Percentiles rank a stretch among this genome's conserved stretches.
Conservation (phyloP, 2,888 invertebrate genomes). For the Acanthopleura granulata region DNA sequence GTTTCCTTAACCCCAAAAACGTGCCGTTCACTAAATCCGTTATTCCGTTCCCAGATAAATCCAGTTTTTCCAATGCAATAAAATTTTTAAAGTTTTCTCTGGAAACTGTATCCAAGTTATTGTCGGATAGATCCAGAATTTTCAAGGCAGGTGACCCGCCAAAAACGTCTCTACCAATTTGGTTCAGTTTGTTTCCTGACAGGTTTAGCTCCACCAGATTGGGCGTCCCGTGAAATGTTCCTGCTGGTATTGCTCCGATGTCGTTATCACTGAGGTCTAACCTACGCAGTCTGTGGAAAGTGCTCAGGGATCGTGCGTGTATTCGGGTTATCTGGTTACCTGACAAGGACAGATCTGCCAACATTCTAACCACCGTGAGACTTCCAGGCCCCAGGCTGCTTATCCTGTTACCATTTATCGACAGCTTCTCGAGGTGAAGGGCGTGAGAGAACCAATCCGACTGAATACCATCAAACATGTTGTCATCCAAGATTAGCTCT, state of each 20-base stretch:
- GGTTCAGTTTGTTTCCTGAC: neutral
- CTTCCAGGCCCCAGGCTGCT: neutral
- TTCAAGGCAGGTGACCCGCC: neutral
- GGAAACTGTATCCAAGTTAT: conserved; percentile 2
- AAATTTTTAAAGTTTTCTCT: neutral
- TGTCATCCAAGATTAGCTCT: conserved; percentile 1
- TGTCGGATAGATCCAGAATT: conserved; percentile 9
- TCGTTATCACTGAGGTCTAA: conserved; percentile 5
- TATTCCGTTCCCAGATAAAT: conserved; percentile 8
- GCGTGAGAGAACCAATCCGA: conserved; percentile 1
- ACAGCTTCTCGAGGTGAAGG: neutral
- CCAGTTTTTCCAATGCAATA: neutral
- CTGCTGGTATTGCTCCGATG: neutral
- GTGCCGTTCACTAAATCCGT: neutral
- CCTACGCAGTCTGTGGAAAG: neutral
- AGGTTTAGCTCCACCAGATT: neutral
- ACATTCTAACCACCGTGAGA: neutral
- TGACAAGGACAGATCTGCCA: conserved; percentile 11
- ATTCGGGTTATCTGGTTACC: conserved; percentile 2
- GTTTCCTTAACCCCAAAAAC: neutral
- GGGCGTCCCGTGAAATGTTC: neutral
- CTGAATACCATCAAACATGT: neutral
- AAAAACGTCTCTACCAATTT: neutral
- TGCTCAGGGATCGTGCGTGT: neutral
- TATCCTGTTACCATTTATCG: conserved; percentile 7